Percentiles rank a stretch among this genome's conserved stretches.
These are phyloP conservation scores for Drosophila tani DNA, from an alignment of 1,140 invertebrate genomes.

Conservation along the genomic window DNA sequence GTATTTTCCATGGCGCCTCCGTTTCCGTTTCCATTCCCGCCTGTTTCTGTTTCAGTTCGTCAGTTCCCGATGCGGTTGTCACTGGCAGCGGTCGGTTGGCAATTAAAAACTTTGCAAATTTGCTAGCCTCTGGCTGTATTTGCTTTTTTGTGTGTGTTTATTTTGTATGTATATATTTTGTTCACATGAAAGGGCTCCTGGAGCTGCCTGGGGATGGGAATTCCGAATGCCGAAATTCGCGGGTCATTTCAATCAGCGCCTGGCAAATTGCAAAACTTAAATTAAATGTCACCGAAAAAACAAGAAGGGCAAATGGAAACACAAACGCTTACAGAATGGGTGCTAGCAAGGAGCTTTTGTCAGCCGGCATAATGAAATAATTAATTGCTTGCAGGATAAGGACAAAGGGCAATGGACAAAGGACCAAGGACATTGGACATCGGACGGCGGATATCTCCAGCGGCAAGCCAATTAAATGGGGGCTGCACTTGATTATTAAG, in stretches of 20 bases:
- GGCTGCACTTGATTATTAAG: conserved; percentile 79
- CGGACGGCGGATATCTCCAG: conserved; percentile 26
- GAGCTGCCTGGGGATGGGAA: neutral
- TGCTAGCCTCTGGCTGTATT: conserved; percentile 32
- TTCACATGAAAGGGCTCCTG: conserved; percentile 27
- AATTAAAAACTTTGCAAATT: conserved; percentile 79
- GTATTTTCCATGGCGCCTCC: neutral
- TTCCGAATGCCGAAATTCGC: conserved; percentile 11
- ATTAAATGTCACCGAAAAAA: conserved; percentile 71
- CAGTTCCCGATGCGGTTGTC: conserved; percentile 57
- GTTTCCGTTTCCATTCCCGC: conserved; percentile 27
- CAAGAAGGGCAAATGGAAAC: conserved; percentile 3
- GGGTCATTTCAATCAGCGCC: conserved; percentile 63
- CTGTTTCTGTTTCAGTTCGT: neutral
- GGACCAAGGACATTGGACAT: conserved; percentile 20
- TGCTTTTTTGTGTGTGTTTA: conserved; percentile 18
- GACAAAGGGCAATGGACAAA: conserved; percentile 23
- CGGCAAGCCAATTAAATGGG: conserved; percentile 73
- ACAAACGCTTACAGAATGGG: conserved; percentile 10
- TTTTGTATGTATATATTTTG: conserved; percentile 18
- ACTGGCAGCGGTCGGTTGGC: conserved; percentile 74
- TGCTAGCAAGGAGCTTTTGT: conserved; percentile 55
- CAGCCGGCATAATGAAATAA: conserved; percentile 64
- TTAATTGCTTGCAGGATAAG: conserved; percentile 59
- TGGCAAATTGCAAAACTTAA: conserved; percentile 79